These are phyloP conservation scores for Drosophila sechellia DNA, from an alignment of 1,140 invertebrate species.

Conservation along the genomic window DNA sequence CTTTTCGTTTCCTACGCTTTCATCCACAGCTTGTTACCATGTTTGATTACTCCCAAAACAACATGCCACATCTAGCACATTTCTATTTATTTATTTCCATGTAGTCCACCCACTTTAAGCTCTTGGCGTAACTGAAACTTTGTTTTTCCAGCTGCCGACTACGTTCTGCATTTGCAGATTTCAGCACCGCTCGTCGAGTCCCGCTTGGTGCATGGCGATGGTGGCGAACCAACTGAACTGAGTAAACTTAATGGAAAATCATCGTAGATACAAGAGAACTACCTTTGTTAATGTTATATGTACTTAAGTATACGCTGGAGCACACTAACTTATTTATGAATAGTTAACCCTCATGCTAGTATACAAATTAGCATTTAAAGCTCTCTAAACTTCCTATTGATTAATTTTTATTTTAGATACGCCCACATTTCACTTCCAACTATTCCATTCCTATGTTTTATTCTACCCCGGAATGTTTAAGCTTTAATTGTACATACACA, in stretches of 20 bases:
- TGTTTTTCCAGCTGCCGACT: conserved; percentile 60
- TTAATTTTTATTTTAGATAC: background rate
- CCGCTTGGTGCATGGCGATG: conserved; percentile 28
- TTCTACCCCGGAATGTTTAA: conserved; percentile 22
- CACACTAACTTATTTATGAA: conserved; percentile 7
- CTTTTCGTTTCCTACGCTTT: conserved; percentile 18
- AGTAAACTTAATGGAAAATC: conserved; percentile 51
- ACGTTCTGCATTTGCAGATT: conserved; percentile 67
- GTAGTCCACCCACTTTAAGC: background rate
- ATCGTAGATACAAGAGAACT: background rate
- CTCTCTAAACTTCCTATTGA: conserved; percentile 18
- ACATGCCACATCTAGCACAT: conserved; percentile 3
- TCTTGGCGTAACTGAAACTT: background rate
- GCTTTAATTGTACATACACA: conserved; percentile 29
- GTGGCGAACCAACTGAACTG: conserved; percentile 50
- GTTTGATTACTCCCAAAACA: conserved; percentile 24
- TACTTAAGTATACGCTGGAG: conserved; percentile 19
- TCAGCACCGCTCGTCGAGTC: conserved; percentile 62
- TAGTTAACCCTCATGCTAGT: background rate
- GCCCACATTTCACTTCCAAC: conserved; percentile 24
- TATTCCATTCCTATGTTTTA: conserved; percentile 30
- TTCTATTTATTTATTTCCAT: background rate
- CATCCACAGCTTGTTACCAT: conserved; percentile 31
- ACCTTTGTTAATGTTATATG: conserved; percentile 18
- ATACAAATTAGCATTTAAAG: background rate